Percentiles rank a stretch among this genome's conserved stretches.
Evolutionary conservation across 2,797 vertebrate species (phyloP).

Genomic region (Poecilia picta): DNA sequence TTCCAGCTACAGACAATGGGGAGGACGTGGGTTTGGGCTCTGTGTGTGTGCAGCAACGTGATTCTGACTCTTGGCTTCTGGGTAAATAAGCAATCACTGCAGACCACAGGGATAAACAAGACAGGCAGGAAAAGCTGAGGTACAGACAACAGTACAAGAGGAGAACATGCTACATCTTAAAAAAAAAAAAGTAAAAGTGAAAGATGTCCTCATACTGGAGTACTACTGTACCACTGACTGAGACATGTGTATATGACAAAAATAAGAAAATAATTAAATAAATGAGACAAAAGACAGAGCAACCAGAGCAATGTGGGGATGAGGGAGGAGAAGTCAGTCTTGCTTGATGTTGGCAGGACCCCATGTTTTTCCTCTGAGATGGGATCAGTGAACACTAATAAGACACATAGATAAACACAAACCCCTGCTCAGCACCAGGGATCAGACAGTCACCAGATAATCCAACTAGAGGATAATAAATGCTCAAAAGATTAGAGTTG

Average conservation of each 20-base stretch:
- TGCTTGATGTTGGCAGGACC: conserved; percentile 55
- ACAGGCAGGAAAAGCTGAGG: conserved; percentile 15
- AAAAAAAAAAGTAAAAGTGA: conserved; percentile 12
- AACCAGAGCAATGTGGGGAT: conserved; percentile 14
- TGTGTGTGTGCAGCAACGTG: conserved; percentile 35
- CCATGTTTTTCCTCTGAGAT: conserved; percentile 55
- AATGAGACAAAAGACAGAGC: conserved; percentile 58
- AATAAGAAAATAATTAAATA: conserved; percentile 32
- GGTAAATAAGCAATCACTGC: conserved; percentile 55
- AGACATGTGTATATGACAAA: conserved; percentile 33
- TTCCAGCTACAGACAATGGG: conserved; percentile 68
- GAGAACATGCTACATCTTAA: conserved; percentile 22
- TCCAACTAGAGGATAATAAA: neutral
- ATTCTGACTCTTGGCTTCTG: conserved; percentile 51
- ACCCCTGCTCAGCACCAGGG: conserved; percentile 13
- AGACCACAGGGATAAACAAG: conserved; percentile 40
- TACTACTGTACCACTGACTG: conserved; percentile 19
- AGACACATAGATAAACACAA: conserved; percentile 39
- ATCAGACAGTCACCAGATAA: conserved; percentile 27
- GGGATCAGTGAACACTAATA: conserved; percentile 51
- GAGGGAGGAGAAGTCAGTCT: conserved; percentile 36
- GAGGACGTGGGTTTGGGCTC: conserved; percentile 33
- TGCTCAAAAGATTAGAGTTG: conserved; percentile 12
- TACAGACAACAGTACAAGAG: neutral
- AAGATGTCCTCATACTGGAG: conserved; percentile 12